Base-by-base conservation (phyloP, 1,140 invertebrate species). In the Fopius arisanus region DNA sequence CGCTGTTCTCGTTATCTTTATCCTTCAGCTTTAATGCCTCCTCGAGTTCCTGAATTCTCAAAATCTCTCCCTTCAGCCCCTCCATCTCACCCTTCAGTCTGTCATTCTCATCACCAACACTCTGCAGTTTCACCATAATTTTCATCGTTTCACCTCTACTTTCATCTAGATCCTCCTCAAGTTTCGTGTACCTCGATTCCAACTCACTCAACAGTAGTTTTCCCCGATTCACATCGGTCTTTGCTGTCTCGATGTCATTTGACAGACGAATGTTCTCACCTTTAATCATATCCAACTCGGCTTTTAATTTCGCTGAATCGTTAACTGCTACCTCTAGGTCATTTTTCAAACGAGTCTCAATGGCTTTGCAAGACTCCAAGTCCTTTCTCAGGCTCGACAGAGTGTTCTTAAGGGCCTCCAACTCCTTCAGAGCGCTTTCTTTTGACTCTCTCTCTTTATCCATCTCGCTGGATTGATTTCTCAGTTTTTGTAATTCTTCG, bases 161-260 rank as follows among this genome's bases (percentile, higher is more conserved):
- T n/a, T 2, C 23, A 31, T 28, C 41, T 0, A 69, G 67, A 29
- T 75, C 48, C 19, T 69, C 14, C 10, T 65, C 74, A 21, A 75
- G 65, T 31, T 43, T 37, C 2, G 74, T 69, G 14, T 28, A 28
- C 43, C 70, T 70, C 3, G 14, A 7, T 6, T 59, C 40, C 26
- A 62, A 16, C 29, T 72, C 40, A 19, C 75, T 68, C 66, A 79
- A 43, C 59, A 76, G 69, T 14, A 63, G 40, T 40, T 59, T 73
- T 31, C 70, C 10, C 14, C 29, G 69, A 48, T 70, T 68, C 23
- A 75, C 73, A 16, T 80, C 67, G 0, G n/a, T 72, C 40, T 71
- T 73, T 21, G 63, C 31, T 10, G 14, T 40, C 16, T 77, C 66
- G 4, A 74, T 40, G 5, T 74, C 59, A 10, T 62, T 73, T 10